phyloP scores from a whole-genome alignment of 2,113 vertebrate genomes.

The Paratilapia polleni region DNA sequence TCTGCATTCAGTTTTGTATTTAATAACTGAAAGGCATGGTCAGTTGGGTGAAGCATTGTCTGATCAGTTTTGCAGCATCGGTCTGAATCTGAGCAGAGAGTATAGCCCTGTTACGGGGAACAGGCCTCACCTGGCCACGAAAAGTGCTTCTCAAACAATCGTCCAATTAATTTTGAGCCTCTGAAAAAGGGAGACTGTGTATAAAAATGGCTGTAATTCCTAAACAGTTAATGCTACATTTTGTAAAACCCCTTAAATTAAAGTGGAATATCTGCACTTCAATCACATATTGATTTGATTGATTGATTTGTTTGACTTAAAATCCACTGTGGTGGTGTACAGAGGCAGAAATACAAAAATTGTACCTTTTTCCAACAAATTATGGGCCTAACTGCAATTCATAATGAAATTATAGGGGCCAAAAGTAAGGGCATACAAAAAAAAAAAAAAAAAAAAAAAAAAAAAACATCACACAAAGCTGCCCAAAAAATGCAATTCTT shows the following conservation, averaged over 20 bases:
- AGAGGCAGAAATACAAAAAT: not conserved
- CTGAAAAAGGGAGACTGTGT: not conserved
- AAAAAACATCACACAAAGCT: not conserved
- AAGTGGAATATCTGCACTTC: not conserved
- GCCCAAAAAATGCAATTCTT: conserved; percentile 31
- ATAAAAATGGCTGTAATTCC: not conserved
- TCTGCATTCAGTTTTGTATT: no score
- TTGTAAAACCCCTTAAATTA: not conserved
- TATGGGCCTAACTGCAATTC: not conserved
- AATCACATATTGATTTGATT: not conserved
- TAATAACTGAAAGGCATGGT: no score
- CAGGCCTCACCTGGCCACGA: not conserved
- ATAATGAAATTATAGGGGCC: not conserved
- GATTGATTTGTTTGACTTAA: not conserved
- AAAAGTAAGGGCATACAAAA: not conserved
- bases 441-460: not conserved
- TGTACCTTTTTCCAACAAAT: not conserved
- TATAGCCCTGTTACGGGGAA: not conserved
- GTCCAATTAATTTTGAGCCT: no score
- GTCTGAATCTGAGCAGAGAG: no score
- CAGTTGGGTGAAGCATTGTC: no score
- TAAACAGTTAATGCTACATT: not conserved
- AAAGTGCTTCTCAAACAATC: not conserved
- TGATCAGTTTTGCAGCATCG: no score
- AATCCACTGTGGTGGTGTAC: not conserved